A percentile compares a stretch with the other conserved stretches of the same genome.
Evolutionary conservation across 2,113 vertebrate genomes (phyloP).

Genomic region (Ammodytes marinus): DNA sequence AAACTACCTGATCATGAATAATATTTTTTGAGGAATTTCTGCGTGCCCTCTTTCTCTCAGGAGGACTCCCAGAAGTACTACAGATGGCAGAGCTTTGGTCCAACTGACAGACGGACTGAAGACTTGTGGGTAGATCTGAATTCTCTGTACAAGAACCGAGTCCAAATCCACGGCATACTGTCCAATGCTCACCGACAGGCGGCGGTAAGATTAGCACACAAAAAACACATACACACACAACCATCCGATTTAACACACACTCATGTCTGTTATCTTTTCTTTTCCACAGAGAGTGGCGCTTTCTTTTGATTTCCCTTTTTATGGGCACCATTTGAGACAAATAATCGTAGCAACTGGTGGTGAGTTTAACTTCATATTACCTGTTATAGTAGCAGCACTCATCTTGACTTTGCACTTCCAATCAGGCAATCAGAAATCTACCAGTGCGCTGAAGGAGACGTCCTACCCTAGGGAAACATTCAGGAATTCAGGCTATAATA

Average conservation of each 20-base stretch:
- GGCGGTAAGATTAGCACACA: slow-evolving; percentile 85
- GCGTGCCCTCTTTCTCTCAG: slow-evolving; percentile 71
- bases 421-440: not conserved
- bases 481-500: not conserved
- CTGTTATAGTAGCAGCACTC: not conserved
- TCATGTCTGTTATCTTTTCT: slow-evolving; percentile 6
- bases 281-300: slow-evolving; percentile 88
- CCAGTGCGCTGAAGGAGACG: slow-evolving; percentile 13
- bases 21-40: not conserved
- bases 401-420: not conserved
- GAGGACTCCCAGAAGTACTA: slow-evolving; percentile 94
- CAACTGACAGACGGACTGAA: slow-evolving; percentile 79
- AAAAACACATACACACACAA: not conserved
- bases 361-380: slow-evolving; percentile 62
- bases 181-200: slow-evolving; percentile 95
- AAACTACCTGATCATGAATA: not conserved
- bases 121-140: slow-evolving; percentile 91
- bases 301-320: slow-evolving; percentile 97
- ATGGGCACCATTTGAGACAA: slow-evolving; percentile 93
- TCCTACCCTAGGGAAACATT: slow-evolving; percentile 31
- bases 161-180: slow-evolving; percentile 91
- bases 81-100: slow-evolving; percentile 88
- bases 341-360: slow-evolving; percentile 96
- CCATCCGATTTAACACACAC: not conserved
- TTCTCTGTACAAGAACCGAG: slow-evolving; percentile 85